Evolutionary conservation across 2,888 invertebrate genomes (phyloP).

Genomic region (Campoplex capitator): DNA sequence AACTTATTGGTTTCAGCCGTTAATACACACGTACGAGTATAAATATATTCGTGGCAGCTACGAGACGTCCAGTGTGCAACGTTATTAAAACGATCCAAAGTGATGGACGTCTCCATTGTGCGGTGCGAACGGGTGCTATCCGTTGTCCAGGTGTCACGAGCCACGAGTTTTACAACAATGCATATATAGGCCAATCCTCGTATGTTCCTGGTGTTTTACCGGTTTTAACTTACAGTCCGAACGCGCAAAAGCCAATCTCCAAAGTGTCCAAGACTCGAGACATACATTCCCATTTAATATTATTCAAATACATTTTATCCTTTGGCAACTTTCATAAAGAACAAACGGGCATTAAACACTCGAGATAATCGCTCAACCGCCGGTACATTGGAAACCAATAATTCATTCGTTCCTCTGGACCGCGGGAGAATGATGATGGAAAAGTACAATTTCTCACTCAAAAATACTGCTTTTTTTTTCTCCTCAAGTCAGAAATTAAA

Average conservation of each 20-base stretch:
- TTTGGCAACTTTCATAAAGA: neutral
- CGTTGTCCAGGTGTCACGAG: constrained; percentile 43
- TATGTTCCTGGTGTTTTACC: neutral
- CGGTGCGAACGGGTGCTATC: constrained; percentile 40
- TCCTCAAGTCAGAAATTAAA: neutral
- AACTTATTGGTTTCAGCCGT: constrained; percentile 52
- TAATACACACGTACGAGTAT: neutral
- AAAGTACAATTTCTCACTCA: neutral
- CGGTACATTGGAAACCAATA: constrained; percentile 7
- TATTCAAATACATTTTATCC: constrained; percentile 20
- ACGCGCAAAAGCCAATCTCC: neutral
- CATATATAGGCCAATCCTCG: neutral
- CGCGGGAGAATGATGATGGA: neutral
- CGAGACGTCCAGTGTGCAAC: neutral
- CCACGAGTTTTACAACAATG: constrained; percentile 22
- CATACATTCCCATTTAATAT: neutral
- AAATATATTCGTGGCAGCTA: neutral
- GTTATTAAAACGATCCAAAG: constrained; percentile 51
- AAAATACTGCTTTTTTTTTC: neutral
- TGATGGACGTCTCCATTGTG: constrained; percentile 60
- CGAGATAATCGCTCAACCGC: neutral
- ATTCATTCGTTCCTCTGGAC: neutral
- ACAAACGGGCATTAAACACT: neutral
- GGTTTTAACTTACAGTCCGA: neutral
- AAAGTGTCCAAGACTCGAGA: neutral